Percentiles rank a stretch among this genome's conserved stretches.
Evolutionary conservation across 2,888 invertebrate species (phyloP).

Genomic region (Torymus tubicola): DNA sequence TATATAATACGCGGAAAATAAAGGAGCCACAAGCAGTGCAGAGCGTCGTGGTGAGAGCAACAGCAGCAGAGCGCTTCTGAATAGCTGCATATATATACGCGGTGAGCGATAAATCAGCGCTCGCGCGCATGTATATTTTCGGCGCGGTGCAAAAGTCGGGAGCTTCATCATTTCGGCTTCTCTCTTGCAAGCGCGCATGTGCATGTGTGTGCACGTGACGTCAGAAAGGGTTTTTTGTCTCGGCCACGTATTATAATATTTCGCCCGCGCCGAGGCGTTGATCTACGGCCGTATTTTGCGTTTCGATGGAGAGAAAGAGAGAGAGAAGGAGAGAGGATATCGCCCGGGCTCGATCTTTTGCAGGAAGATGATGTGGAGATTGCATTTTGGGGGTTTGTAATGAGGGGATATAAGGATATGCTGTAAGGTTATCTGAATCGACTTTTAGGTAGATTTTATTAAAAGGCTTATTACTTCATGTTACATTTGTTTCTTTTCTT

Average conservation of each 20-base stretch:
- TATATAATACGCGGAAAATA: slow-evolving; percentile 15
- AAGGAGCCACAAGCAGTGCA: neutral
- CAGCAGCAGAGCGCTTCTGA: slow-evolving; percentile 14
- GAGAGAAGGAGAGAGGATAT: slow-evolving; percentile 4
- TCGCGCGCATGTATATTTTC: slow-evolving; percentile 4
- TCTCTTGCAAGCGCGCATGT: too few species aligned
- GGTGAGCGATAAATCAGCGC: slow-evolving; percentile 23
- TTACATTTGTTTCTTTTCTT: too few species aligned
- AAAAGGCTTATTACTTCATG: too few species aligned
- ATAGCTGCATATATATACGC: slow-evolving; percentile 6
- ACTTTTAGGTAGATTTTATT: too few species aligned
- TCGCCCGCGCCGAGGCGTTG: neutral
- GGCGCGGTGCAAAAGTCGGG: slow-evolving; percentile 10
- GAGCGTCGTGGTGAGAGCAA: neutral
- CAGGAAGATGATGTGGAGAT: neutral
- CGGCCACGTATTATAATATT: slow-evolving; percentile 25
- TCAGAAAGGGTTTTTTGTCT: slow-evolving; percentile 8
- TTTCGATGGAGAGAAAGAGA: neutral
- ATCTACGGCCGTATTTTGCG: slow-evolving; percentile 38
- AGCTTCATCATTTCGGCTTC: slow-evolving; percentile 22
- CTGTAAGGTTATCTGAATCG: too few species aligned
- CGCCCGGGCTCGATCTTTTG: too few species aligned
- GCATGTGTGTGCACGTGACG: too few species aligned
- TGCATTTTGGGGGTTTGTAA: neutral
- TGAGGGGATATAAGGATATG: neutral